A percentile compares a stretch with the other conserved stretches of the same genome.
Evolutionary conservation across 1,140 invertebrate species (phyloP).

Genomic region (Zophobas atratus): DNA sequence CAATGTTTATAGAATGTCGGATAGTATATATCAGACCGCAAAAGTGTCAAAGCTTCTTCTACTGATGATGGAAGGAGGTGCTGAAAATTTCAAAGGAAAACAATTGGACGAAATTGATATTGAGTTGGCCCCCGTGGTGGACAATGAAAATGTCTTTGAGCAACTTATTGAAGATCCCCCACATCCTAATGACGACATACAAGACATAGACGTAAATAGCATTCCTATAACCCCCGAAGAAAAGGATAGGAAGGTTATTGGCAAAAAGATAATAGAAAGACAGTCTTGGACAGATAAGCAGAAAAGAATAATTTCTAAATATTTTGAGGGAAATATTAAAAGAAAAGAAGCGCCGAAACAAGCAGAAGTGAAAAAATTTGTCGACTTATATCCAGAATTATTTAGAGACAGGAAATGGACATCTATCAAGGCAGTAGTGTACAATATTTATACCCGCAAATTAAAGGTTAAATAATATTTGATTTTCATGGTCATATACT

Average conservation of each 20-base stretch:
- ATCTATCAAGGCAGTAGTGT: constrained; percentile 33
- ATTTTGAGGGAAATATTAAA: constrained; percentile 31
- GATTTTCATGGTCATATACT: too few species aligned
- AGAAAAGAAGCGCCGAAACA: constrained; percentile 22
- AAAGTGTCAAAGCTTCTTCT: too few species aligned
- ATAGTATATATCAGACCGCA: too few species aligned
- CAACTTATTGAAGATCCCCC: not conserved
- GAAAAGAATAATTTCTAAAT: constrained; percentile 11
- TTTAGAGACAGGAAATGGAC: constrained; percentile 46
- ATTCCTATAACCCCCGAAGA: not conserved
- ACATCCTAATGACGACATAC: not conserved
- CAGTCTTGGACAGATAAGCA: constrained; percentile 21
- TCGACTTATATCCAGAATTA: too few species aligned
- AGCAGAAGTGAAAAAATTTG: constrained; percentile 23
- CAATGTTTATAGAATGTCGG: constrained; percentile 49
- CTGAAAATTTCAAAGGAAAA: constrained; percentile 50
- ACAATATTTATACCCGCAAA: constrained; percentile 41
- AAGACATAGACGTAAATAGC: not conserved
- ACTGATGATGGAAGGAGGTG: constrained; percentile 47
- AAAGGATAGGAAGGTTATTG: not conserved
- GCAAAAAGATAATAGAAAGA: not conserved
- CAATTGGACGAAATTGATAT: constrained; percentile 52
- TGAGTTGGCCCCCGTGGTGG: constrained; percentile 11
- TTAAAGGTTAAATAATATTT: constrained; percentile 6
- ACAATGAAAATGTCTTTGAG: not conserved